phyloP scores from a whole-genome alignment of 2,113 vertebrate species.

The Psephotus haematonotus region DNA sequence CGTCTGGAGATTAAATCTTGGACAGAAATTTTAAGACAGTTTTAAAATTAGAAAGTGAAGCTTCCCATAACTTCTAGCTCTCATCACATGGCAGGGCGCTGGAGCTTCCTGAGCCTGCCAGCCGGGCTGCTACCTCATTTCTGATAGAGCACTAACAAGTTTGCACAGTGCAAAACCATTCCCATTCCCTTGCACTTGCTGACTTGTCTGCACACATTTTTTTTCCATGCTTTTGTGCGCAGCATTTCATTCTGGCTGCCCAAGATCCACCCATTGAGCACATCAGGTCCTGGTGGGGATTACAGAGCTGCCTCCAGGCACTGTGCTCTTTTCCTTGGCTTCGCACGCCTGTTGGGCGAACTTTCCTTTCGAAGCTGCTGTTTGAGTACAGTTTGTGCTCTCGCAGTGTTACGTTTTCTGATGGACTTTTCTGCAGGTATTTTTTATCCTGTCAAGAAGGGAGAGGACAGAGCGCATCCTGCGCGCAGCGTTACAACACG shows the following conservation, averaged over 20 bases:
- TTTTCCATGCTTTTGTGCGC: rapidly evolving
- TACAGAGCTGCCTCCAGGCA: rapidly evolving
- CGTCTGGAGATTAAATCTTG: neutral
- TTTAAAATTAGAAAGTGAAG: neutral
- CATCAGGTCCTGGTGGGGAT: rapidly evolving
- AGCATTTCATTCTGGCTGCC: rapidly evolving
- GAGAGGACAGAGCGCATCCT: neutral
- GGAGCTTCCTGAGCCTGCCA: neutral
- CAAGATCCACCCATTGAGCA: neutral
- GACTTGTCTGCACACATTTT: neutral
- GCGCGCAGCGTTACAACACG: neutral
- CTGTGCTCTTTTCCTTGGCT: neutral
- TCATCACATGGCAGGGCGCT: rapidly evolving
- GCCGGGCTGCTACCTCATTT: neutral
- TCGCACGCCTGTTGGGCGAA: rapidly evolving
- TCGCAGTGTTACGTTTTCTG: neutral
- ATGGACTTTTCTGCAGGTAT: neutral
- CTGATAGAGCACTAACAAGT: neutral
- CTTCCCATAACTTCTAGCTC: rapidly evolving
- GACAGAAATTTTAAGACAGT: neutral
- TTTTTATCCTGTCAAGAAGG: neutral
- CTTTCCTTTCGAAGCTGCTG: neutral
- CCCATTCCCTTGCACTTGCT: neutral
- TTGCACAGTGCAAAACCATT: neutral
- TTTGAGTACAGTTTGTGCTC: neutral